These are phyloP conservation scores for Pandemis cinnamomeana DNA, from an alignment of 2,888 invertebrate genomes.

Conservation along the genomic window DNA sequence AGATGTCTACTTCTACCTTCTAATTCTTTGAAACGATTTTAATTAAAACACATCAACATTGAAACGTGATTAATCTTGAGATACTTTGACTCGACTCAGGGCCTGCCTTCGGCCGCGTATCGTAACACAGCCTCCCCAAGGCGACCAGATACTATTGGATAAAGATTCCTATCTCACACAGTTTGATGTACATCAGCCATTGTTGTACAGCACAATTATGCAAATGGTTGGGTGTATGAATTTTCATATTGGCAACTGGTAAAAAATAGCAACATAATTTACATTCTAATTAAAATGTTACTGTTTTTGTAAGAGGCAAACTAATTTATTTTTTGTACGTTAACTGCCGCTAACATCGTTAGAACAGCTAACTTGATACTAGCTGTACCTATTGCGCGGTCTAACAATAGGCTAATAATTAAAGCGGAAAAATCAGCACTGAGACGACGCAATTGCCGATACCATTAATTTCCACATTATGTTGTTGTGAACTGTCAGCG, in stretches of 20 bases:
- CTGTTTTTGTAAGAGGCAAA: slow-evolving; percentile 68
- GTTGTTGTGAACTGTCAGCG: slow-evolving; percentile 47
- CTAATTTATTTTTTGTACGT: slow-evolving; percentile 75
- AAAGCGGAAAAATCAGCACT: slow-evolving; percentile 52
- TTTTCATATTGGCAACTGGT: slow-evolving; percentile 30
- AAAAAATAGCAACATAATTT: slow-evolving; percentile 52
- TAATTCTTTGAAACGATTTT: neutral
- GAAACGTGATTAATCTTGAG: neutral
- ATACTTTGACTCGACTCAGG: slow-evolving; percentile 4
- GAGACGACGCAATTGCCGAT: slow-evolving; percentile 44
- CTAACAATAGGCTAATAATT: slow-evolving; percentile 58
- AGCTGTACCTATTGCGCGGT: slow-evolving; percentile 39
- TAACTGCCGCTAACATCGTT: slow-evolving; percentile 43
- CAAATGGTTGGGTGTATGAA: slow-evolving; percentile 23
- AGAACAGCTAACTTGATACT: slow-evolving; percentile 44
- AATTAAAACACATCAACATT: neutral
- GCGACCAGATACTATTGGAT: slow-evolving; percentile 20
- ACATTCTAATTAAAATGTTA: slow-evolving; percentile 74
- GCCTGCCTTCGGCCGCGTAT: neutral
- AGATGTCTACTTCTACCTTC: neutral
- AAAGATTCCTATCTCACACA: slow-evolving; percentile 25
- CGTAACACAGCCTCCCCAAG: slow-evolving; percentile 10
- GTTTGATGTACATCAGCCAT: slow-evolving; percentile 31
- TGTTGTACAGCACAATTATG: slow-evolving; percentile 38
- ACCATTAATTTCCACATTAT: slow-evolving; percentile 54